phyloP scores from a whole-genome alignment of 2,113 vertebrate species.

The Ptilonorhynchus violaceus region DNA sequence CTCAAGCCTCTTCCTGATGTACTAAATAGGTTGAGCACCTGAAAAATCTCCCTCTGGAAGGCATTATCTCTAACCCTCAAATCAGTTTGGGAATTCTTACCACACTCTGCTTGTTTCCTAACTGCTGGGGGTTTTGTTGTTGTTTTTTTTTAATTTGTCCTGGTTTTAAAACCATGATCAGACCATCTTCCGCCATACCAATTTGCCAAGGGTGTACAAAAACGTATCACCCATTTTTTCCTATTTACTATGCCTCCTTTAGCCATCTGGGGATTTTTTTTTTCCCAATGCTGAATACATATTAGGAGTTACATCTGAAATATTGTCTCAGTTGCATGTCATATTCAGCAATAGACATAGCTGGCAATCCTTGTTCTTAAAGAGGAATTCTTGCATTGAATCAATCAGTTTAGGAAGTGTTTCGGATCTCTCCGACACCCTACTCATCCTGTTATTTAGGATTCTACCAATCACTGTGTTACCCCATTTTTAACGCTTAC shows the following conservation, averaged over 20 bases:
- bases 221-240: not conserved
- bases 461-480: not conserved
- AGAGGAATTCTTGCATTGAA: not conserved
- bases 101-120: not conserved
- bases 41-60: not conserved
- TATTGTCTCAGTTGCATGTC: not conserved
- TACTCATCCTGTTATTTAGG: not conserved
- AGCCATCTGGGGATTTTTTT: not conserved
- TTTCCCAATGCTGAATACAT: not conserved
- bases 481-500: not conserved
- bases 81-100: not conserved
- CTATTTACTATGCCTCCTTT: not conserved
- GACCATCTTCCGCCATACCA: not conserved
- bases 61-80: not conserved
- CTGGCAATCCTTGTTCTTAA: not conserved
- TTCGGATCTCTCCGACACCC: not conserved
- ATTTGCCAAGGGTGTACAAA: not conserved
- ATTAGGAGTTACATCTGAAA: not conserved
- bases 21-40: not conserved
- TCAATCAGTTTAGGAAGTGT: not conserved
- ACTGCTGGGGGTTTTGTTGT: not conserved
- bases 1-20: not conserved
- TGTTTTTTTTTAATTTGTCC: not conserved
- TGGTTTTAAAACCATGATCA: not conserved
- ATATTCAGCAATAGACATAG: not conserved